These are phyloP conservation scores for Phragmatobia fuliginosa DNA, from an alignment of 2,888 invertebrate genomes.

Conservation along the genomic window DNA sequence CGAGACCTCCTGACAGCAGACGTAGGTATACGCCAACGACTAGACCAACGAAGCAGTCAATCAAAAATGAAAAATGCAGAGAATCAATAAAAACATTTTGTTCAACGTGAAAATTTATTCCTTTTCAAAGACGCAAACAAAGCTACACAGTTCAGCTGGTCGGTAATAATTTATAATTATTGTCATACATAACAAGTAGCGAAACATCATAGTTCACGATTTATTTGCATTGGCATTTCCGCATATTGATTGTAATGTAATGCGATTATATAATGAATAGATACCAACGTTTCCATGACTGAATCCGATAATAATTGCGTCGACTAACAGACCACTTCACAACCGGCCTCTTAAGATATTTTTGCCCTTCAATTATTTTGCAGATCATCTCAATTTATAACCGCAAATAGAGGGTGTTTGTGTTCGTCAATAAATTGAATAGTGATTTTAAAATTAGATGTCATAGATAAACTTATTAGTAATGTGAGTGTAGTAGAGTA, in stretches of 20 bases:
- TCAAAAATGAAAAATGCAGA: background rate
- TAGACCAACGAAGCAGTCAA: no score
- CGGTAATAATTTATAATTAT: background rate
- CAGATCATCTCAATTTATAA: background rate
- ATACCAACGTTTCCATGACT: background rate
- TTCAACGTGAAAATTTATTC: no score
- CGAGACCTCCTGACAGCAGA: no score
- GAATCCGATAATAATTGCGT: background rate
- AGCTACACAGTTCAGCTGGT: background rate
- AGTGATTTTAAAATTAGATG: no score
- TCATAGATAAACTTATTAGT: no score
- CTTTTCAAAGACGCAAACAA: background rate
- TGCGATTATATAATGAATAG: background rate
- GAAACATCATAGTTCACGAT: background rate
- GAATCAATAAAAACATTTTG: background rate
- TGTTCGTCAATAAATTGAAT: background rate
- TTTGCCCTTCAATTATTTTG: background rate
- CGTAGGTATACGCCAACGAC: no score
- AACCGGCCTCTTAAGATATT: background rate
- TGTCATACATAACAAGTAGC: background rate
- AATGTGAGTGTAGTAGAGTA: no score
- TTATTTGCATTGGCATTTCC: slow-evolving; percentile 1
- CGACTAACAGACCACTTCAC: background rate
- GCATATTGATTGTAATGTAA: background rate
- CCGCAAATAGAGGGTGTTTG: background rate